Evolutionary conservation across 1,140 invertebrate species (phyloP).

Genomic region (Cotesia vestalis): DNA sequence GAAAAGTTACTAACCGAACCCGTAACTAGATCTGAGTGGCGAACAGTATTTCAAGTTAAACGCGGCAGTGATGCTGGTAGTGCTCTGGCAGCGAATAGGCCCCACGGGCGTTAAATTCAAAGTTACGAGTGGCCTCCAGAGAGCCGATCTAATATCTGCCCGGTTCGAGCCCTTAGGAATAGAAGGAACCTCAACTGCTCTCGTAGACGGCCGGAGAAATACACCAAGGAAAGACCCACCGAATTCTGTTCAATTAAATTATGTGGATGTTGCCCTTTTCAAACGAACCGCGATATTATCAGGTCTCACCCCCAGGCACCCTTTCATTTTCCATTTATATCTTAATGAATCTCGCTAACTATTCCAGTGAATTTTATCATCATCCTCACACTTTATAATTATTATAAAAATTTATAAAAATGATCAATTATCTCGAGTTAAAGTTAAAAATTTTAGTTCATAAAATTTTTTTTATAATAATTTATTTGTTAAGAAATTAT

Average conservation of each 20-base stretch:
- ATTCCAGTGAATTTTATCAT: too few relatives aligned
- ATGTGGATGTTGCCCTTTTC: not conserved
- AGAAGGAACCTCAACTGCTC: not conserved
- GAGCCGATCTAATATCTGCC: not conserved
- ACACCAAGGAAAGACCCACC: too few relatives aligned
- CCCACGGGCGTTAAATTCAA: constrained; percentile 4
- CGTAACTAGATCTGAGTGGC: too few relatives aligned
- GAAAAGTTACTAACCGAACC: too few relatives aligned
- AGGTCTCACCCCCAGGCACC: constrained; percentile 4
- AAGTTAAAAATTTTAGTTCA: too few relatives aligned
- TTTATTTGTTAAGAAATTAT: too few relatives aligned
- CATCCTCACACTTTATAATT: too few relatives aligned
- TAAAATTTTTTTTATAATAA: too few relatives aligned
- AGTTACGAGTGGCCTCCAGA: not conserved
- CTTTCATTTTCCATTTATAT: too few relatives aligned
- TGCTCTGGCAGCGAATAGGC: not conserved
- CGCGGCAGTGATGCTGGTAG: not conserved
- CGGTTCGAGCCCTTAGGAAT: constrained; percentile 1
- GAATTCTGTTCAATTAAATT: constrained; percentile 19
- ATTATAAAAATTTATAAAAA: too few relatives aligned
- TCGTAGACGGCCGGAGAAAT: not conserved
- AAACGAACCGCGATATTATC: constrained; percentile 27
- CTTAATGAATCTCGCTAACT: too few relatives aligned
- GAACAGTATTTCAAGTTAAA: constrained; percentile 4
- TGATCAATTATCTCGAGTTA: too few relatives aligned